A percentile compares a stretch with the other conserved stretches of the same genome.
Evolutionary conservation across 1,140 invertebrate genomes (phyloP).

Genomic region (Drosophila murphyi): DNA sequence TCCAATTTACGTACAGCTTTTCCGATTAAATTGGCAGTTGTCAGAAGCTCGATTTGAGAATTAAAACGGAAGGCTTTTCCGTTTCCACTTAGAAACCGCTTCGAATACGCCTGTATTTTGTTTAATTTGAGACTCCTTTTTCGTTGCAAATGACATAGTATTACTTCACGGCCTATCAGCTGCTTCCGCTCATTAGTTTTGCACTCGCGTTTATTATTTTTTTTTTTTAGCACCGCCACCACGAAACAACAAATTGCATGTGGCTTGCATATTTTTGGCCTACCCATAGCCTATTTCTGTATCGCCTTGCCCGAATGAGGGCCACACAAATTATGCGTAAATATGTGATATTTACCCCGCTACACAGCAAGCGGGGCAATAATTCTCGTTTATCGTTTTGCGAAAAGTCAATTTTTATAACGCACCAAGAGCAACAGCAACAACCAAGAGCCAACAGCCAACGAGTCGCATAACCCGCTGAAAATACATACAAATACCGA

Average conservation of each 20-base stretch:
- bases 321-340: slow-evolving; percentile 79
- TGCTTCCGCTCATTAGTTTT: slow-evolving; percentile 60
- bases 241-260: slow-evolving; percentile 52
- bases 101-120: no score
- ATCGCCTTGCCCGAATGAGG: slow-evolving; percentile 51
- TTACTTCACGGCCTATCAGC: slow-evolving; percentile 38
- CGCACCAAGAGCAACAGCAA: slow-evolving; percentile 25
- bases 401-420: slow-evolving; percentile 80
- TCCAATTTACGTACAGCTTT: no score
- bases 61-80: no score
- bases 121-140: not conserved
- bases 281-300: slow-evolving; percentile 57
- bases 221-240: slow-evolving; percentile 60
- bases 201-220: slow-evolving; percentile 38
- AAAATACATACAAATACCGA: slow-evolving; percentile 22
- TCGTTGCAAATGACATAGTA: not conserved
- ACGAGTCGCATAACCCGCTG: slow-evolving; percentile 38
- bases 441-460: not conserved
- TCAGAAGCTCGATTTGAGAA: no score
- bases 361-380: slow-evolving; percentile 25
- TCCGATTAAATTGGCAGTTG: no score
- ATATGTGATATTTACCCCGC: slow-evolving; percentile 48
- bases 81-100: no score
- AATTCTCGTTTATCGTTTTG: slow-evolving; percentile 77
- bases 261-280: slow-evolving; percentile 71